These are phyloP conservation scores for Desoria tigrina DNA, from an alignment of 2,888 invertebrate genomes.

Conservation along the genomic window DNA sequence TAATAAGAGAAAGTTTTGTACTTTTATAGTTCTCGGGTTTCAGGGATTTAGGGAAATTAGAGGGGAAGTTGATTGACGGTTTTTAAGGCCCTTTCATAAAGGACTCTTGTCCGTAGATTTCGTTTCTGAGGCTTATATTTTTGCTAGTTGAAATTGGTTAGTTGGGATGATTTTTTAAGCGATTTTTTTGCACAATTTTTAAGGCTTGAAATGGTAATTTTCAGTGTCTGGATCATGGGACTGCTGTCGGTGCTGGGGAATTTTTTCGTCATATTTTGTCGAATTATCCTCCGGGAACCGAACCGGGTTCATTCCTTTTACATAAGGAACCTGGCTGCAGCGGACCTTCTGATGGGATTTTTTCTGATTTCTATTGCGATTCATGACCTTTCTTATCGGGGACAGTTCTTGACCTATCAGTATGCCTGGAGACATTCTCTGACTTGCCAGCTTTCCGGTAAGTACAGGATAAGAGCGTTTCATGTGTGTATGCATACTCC, in stretches of 20 bases:
- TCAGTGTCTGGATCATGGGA: conserved; percentile 66
- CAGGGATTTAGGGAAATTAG: no score
- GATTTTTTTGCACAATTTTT: no score
- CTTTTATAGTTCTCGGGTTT: no score
- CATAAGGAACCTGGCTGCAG: conserved; percentile 64
- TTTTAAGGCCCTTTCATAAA: no score
- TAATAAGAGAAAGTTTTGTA: no score
- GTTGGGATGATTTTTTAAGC: no score
- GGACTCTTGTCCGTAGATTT: no score
- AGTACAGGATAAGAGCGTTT: conserved; percentile 50
- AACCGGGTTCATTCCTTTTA: conserved; percentile 66
- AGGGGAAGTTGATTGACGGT: no score
- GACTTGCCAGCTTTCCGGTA: conserved; percentile 63
- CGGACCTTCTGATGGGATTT: conserved; percentile 66
- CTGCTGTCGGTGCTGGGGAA: conserved; percentile 65
- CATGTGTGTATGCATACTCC: no score
- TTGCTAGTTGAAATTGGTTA: no score
- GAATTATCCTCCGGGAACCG: conserved; percentile 61
- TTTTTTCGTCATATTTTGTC: conserved; percentile 62
- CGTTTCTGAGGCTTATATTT: no score
- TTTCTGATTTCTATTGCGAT: conserved; percentile 65
- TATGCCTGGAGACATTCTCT: conserved; percentile 63
- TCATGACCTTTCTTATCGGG: conserved; percentile 62
- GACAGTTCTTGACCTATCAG: conserved; percentile 63
- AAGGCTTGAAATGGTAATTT: no score